Evolutionary conservation across 2,888 invertebrate species (phyloP).

Genomic region (Tribolium freemani): DNA sequence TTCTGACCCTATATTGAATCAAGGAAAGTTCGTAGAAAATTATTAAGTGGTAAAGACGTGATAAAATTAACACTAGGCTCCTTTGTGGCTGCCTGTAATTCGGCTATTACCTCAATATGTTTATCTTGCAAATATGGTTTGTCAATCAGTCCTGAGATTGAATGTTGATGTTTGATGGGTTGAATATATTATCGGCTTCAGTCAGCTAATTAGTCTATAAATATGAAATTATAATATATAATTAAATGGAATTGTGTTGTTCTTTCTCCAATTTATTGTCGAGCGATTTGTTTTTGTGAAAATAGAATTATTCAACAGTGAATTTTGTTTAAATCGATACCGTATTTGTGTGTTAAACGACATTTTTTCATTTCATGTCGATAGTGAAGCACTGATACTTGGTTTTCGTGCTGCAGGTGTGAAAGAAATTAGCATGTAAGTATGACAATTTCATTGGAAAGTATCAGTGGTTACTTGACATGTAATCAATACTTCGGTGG

Average conservation of each 20-base stretch:
- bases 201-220: neutral
- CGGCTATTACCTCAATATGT: conserved; percentile 2
- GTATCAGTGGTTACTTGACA: conserved; percentile 18
- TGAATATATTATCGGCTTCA: neutral
- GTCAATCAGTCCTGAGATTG: conserved; percentile 9
- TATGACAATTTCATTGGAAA: conserved; percentile 31
- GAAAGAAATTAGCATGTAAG: conserved; percentile 29
- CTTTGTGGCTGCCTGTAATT: neutral
- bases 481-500: conserved; percentile 23
- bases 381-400: neutral
- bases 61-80: neutral
- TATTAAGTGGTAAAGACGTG: neutral
- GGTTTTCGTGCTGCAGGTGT: conserved; percentile 20
- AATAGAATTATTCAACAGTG: neutral
- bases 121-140: conserved; percentile 12
- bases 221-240: neutral
- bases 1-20: neutral
- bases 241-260: neutral
- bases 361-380: neutral
- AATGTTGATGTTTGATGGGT: neutral
- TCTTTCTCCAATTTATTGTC: too few relatives aligned
- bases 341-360: neutral
- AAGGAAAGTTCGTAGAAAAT: neutral
- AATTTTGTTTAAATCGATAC: neutral
- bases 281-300: too few relatives aligned